Evolutionary conservation across 1,140 invertebrate genomes (phyloP), one percentile per base, ranked within the genome.

Genomic region (Tachypleus tridentatus): DNA sequence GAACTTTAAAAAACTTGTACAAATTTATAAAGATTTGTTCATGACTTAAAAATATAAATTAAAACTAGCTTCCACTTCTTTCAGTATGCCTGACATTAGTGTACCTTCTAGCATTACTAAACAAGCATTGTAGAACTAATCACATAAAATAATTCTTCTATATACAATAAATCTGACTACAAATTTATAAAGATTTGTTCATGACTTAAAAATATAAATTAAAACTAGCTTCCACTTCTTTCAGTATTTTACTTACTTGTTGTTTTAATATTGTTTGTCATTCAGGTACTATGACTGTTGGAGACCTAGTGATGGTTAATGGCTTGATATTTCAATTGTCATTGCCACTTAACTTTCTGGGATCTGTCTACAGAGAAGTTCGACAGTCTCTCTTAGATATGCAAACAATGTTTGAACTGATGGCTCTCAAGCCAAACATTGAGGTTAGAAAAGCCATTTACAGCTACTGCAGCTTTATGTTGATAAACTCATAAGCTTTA

Each of bases 261-360:
- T 61, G 8, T 61, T n/a, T n/a, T n/a, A n/a, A n/a, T 11, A 53
- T 70, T 74, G n/a, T 64, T 72, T 69, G 3, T 47, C 53, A 5
- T 47, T n/a, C 76, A 93, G 92, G 95, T 58, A 88, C 86, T 66
- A 91, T 99, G 87, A 97, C 93, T 47, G 93, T 99, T 60, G 97
- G 97, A 9, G 97, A 99, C 80, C 81, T 99, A 70, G 96, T 99
- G 6, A 94, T 99, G 92, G 95, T 98, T 4, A 99, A 99, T 80
- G 96, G 89, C 9, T 82, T 99, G 57, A 80, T 99, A 49, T 98
- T 99, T 76, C 97, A 99, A 82, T 81, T 99, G 11, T 97, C 94
- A 4, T 82, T 99, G 53, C 97, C 97, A 4, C 82, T 99, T 8
- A 97, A 96, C 71, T 95, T 95, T 76, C 81, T 98, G 51, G 97